Evolutionary conservation across 2,113 vertebrate species (phyloP).

Genomic region (Sylvilagus bachmani): DNA sequence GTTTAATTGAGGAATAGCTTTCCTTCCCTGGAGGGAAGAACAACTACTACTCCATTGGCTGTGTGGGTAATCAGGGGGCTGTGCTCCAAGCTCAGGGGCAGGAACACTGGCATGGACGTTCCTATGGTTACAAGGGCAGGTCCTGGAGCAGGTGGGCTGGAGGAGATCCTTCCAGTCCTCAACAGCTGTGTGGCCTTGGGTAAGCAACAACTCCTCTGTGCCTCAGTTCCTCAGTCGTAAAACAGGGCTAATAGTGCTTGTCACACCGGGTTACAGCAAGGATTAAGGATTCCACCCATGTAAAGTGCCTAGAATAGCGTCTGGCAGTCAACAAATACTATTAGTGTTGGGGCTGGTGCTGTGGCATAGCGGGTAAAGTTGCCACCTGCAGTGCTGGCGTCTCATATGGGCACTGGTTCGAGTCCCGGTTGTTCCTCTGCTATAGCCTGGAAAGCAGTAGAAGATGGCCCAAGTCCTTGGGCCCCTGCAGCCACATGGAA

Average conservation of each 20-base stretch:
- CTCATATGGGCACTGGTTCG: too few species aligned
- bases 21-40: neutral
- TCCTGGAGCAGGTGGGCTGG: too few species aligned
- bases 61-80: neutral
- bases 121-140: neutral
- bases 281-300: neutral
- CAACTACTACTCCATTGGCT: neutral
- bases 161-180: neutral
- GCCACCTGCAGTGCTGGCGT: too few species aligned
- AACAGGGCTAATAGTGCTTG: neutral
- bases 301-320: neutral
- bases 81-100: neutral
- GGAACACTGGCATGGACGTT: neutral
- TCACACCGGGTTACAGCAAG: neutral
- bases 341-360: too few species aligned
- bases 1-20: conserved; percentile 23
- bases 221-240: conserved; percentile 11
- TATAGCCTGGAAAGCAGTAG: too few species aligned
- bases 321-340: conserved; percentile 34
- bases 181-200: neutral
- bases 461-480: too few species aligned
- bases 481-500: too few species aligned
- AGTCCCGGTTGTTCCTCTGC: too few species aligned
- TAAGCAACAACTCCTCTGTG: neutral
- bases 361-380: too few species aligned